Evolutionary conservation across 2,797 vertebrate species (phyloP), one percentile per base, ranked within the genome.

Genomic region (Sardinella longiceps): DNA sequence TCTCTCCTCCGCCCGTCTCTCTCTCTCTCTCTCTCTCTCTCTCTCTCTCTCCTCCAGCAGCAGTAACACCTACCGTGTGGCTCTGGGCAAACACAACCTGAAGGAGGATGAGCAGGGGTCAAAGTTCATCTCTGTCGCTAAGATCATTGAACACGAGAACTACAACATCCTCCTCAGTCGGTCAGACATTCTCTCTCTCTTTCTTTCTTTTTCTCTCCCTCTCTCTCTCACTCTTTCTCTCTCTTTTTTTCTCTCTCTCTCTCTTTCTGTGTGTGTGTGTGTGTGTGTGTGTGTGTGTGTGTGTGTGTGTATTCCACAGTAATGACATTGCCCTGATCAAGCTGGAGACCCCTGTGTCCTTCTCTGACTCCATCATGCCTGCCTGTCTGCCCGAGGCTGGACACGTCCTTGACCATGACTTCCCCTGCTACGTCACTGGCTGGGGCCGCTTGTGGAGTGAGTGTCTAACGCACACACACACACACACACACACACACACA

Each of bases 241-340:
- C n/a, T n/a, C n/a, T n/a, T 48, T 48, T 48, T 7, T 48, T 48
- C 46, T 6, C 46, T 48, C 46, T 11, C 12, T 48, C 46, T 11
- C n/a, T n/a, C n/a, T n/a, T n/a, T n/a, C n/a, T n/a, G n/a, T n/a
- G n/a, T n/a, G 15, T 14, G 20, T 83, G 43, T 63, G 37, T 81
- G 48, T 56, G 2, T n/a, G 30, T 70, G 63, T 63, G n/a, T n/a
- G 23, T 63, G 58, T 60, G 58, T 70, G 50, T 51, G 50, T 14
- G 50, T 53, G 3, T 83, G 3, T 46, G 37, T 82, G 80, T 81
- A 4, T 46, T 86, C 45, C 45, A 23, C 88, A 95, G 94, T 84
- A 95, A 99, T 0, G 98, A 99, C 92, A 97, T 98, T 0, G 97
- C 97, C 80, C 93, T 99, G 91, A 90, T 99, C 92, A 97, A 98